Conservation (phyloP, 2,797 vertebrate species). For the Acipenser oxyrinchus region DNA sequence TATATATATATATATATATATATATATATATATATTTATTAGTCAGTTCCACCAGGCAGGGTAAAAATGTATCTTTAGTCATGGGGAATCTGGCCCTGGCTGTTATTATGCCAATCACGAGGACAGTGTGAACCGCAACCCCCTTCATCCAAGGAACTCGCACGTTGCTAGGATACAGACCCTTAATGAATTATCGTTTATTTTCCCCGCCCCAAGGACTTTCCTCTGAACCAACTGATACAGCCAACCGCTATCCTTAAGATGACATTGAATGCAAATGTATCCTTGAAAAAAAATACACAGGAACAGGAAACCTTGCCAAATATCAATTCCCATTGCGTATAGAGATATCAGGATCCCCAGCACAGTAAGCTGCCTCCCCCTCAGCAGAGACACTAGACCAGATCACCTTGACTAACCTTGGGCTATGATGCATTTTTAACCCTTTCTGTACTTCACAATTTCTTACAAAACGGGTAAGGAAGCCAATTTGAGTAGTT, state of each 20-base stretch:
- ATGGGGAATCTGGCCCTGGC: too few relatives aligned
- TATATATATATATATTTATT: too few relatives aligned
- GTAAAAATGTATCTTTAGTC: too few relatives aligned
- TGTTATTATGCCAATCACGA: too few relatives aligned
- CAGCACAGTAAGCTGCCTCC: slow-evolving; percentile 10
- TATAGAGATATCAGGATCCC: slow-evolving; percentile 39
- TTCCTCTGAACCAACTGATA: too few relatives aligned
- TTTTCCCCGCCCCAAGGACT: neutral
- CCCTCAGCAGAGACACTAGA: slow-evolving; percentile 25
- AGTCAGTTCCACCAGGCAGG: too few relatives aligned
- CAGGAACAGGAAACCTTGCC: slow-evolving; percentile 23
- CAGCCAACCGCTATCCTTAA: neutral
- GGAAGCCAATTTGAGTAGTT: too few relatives aligned
- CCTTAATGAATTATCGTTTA: neutral
- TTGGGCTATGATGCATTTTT: slow-evolving; percentile 84
- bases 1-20: too few relatives aligned
- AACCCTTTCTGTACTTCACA: slow-evolving; percentile 57
- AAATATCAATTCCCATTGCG: slow-evolving; percentile 40
- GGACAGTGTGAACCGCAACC: neutral
- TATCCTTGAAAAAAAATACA: neutral
- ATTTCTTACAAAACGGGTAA: too few relatives aligned
- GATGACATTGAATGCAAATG: slow-evolving; percentile 4
- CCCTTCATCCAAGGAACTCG: neutral
- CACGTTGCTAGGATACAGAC: neutral
- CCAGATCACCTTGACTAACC: slow-evolving; percentile 81